Base-by-base conservation (phyloP, 2,888 invertebrate species). In the Lucinisca nassula region DNA sequence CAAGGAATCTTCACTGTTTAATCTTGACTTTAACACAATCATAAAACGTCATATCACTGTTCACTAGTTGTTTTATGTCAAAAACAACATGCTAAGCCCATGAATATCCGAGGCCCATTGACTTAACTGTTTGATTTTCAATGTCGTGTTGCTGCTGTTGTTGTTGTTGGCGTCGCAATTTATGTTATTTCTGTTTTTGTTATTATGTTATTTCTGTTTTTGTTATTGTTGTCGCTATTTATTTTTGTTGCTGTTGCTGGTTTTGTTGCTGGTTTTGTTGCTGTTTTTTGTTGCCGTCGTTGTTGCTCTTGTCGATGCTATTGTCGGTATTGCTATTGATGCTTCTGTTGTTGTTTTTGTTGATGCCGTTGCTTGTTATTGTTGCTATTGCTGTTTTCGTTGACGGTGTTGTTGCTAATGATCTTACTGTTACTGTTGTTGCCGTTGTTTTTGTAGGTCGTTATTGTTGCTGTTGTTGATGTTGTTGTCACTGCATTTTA, bases 261-360 rank as follows among this genome's bases (percentile, higher is more conserved):
- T 45, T 8, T 45, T 45, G 45, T 45, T 45, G 45, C 17, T 45
- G 45, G 8, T 45, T 8, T 45, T 45, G 45, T 45, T 45, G 45
- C 17, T 45, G 45, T 45, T 45, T 45, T 8, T 45, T 45, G 45
- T 45, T 45, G 45, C 17, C 17, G 45, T 45, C 17, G 45, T 45
- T 45, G 45, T 45, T 45, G 45, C 17, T 45, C 45, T 45, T 45
- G 45, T 17, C 45, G 45, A 8, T 45, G 45, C 8, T 45, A 17
- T 17, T 45, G 45, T 17, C 17, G 45, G 10, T 45, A 17, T 45
- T 74, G 24, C 35, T 21, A 55, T 75, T 17, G 75, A 27, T 67
- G 51, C 75, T 40, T 32, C 27, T 49, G 75, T 75, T 24, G 74
- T n/a, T 75, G 81, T 35, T 75, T 21, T 45, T 45, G 45, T 45